Base-by-base conservation (phyloP, 2,797 vertebrate species). In the Sitta carolinensis region DNA sequence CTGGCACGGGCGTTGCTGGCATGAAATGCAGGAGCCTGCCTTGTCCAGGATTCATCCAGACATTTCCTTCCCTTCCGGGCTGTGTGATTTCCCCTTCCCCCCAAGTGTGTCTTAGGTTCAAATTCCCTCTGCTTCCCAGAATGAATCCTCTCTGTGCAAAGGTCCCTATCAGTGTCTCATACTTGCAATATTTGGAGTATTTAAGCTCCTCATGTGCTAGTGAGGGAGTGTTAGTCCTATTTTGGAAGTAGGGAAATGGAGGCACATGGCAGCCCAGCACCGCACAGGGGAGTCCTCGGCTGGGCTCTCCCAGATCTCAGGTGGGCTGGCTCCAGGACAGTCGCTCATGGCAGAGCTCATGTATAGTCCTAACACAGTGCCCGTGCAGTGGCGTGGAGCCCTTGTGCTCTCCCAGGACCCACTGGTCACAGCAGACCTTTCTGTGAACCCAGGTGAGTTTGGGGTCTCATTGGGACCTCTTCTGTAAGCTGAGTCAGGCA, bases 61-160 rank as follows among this genome's bases (percentile, higher is more conserved):
- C 62, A 83, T 93, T 96, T 97, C 94, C 94, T 95, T 91, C 93
- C 90, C 85, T 95, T 95, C 87, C 47, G 43, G 92, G 47, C 89
- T 26, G 1, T 69, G 76, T 78, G 87, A 77, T 94, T 95, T 93
- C 82, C 89, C 69, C 43, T 92, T 93, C 93, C 76, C 11, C 32
- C 20, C 82, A 78, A 85, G 36, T 30, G 43, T 52, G 34, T 85
- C 89, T 95, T 47, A 40, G 10, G 78, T 87, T 96, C 87, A 93
- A 55, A 83, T 92, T 83, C 54, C 66, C 42, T 54, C 48, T 78
- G 55, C 88, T 81, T 94, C 90, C 74, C 67, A 90, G 90, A 91
- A 92, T n/a, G 67, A 84, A 62, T 62, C 19, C 26, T 54, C 51
- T 61, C 51, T 48, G 13, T 43, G 16, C 22, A 29, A 84, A 77